Evolutionary conservation across 2,113 vertebrate species (phyloP), one percentile per base, ranked within the genome.

Genomic region (Micromys minutus): DNA sequence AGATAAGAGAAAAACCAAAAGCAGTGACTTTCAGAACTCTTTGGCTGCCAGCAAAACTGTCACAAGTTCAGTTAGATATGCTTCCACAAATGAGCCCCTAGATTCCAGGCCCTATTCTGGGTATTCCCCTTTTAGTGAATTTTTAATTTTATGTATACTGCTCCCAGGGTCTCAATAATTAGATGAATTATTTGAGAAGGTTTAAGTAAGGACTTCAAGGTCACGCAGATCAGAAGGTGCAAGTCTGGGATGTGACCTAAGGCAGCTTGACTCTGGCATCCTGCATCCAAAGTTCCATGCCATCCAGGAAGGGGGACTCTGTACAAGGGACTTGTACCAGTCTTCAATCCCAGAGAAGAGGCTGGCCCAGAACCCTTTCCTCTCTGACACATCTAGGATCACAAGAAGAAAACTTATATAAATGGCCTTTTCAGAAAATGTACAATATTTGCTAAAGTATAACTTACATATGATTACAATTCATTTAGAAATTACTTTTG

Each of bases 341-440:
- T n/a, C 0, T 26, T 52, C 34, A 7, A 1, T 26, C 22, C 65
- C 42, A n/a, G 34, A 90, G 72, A 11, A 65, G 22, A 90, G 34
- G 10, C 17, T 72, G 3, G 4, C 15, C 5, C 57, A 89, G 45
- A 1, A 76, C 83, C 77, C 9, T 31, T 93, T 83, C 7, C 17
- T 55, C 52, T 77, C 13, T 90, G 55, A 96, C 91, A 79, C 22
- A 67, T 83, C 34, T 87, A 19, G 76, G 47, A 89, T 55, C 65
- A 6, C 21, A 79, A 77, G 61, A 81, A 87, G 47, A 88, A 52
- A 69, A 61, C 15, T 59, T 88, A 52, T 52, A 67, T 8, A 93
- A 71, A 63, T 90, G 31, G n/a, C n/a, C 45, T 95, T 77, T 88
- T 77, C 45, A 16, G 91, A 89, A 80, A 91, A 67, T 81, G 36